Evolutionary conservation across 2,888 invertebrate species (phyloP), one percentile per base, ranked within the genome.

Genomic region (Caenorhabditis becei): DNA sequence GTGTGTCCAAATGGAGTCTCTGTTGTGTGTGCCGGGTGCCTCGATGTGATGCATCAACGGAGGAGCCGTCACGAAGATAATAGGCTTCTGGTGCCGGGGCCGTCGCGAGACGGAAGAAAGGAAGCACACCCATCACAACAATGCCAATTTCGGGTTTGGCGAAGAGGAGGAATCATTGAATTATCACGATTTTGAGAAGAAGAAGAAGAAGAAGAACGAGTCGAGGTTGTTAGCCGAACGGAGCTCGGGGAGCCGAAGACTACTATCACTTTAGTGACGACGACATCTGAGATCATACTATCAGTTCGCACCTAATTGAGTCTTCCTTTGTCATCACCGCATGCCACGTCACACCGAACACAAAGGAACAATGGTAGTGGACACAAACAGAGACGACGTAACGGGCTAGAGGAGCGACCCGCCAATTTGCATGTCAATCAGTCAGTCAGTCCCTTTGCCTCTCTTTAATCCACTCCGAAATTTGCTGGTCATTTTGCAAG

Each of bases 371-470:
- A 18, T 28, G 53, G 20, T 3, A 37, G 18, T 26, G 26, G 26
- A 35, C 4, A 47, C 18, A 47, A 10, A 59, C 1, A 37, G 24
- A 24, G 41, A 24, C 61, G 35, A 49, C 65, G 53, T 18, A 26
- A 41, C 51, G 53, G 10, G 58, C 35, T 35, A 20, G 37, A n/a
- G 16, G n/a, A 5, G 37, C 8, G 59, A 74, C 53, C 35, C 35
- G 63, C 56, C 65, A 74, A 74, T 74, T 74, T 74, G 72, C 72
- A 65, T 74, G 72, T 74, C 72, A 74, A 65, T 74, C 72, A 74
- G 72, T 74, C 72, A 47, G 32, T 28, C 26, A 10, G 11, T 37
- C 23, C 51, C 11, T 56, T 51, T 35, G 18, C 24, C 51, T 41
- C 58, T 58, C 72, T 74, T 58, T 74, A 74, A 74, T 74, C 65